phyloP scores from a whole-genome alignment of 2,113 vertebrate genomes.

The Chinchilla lanigera region DNA sequence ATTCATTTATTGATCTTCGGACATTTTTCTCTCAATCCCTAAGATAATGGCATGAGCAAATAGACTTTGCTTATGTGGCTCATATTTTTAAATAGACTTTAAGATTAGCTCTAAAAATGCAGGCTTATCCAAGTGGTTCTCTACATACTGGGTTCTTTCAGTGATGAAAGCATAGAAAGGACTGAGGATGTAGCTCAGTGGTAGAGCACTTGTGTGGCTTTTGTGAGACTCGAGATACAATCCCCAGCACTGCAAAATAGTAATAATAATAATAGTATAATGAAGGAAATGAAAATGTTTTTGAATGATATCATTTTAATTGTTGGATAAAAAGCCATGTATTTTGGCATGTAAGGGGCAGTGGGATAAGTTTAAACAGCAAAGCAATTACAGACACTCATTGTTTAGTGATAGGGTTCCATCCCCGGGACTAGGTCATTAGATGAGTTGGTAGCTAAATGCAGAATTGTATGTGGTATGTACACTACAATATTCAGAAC shows the following conservation, averaged over 20 bases:
- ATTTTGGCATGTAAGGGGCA: no score
- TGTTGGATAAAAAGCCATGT: background rate
- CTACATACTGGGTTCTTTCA: background rate
- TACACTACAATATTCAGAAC: background rate
- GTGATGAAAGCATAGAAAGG: background rate
- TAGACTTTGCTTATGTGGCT: background rate
- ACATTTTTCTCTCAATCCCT: background rate
- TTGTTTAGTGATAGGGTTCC: background rate
- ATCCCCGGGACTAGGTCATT: background rate
- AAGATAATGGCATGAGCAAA: background rate
- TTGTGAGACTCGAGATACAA: background rate
- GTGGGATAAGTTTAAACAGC: background rate
- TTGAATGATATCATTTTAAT: background rate
- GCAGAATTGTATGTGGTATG: background rate
- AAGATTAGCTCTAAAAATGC: background rate
- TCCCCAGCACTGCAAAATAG: background rate
- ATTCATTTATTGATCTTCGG: background rate
- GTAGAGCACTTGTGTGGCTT: background rate
- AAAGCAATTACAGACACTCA: background rate
- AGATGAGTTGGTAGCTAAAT: background rate
- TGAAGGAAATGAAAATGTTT: background rate
- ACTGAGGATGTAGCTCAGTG: background rate
- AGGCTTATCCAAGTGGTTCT: background rate
- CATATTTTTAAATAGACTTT: conserved; percentile 1
- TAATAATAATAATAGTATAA: background rate